These are phyloP conservation scores for Plebejus melissa DNA, from an alignment of 2,888 invertebrate genomes.

Conservation along the genomic window DNA sequence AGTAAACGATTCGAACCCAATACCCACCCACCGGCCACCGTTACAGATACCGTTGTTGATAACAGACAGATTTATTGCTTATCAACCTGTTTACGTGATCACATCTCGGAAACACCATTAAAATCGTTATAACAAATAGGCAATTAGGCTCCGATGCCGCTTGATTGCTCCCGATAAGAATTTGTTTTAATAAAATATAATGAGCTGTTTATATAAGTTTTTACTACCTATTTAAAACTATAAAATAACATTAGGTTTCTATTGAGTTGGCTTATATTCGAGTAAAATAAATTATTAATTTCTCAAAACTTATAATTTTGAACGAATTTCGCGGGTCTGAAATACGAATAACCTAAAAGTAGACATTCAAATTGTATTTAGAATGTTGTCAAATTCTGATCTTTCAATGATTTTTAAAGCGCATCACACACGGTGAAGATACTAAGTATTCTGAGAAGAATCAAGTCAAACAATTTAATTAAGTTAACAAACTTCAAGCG, in stretches of 20 bases:
- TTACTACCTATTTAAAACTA: too few species aligned
- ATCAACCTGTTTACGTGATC: constrained; percentile 11
- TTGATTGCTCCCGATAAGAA: neutral
- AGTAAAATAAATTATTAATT: too few species aligned
- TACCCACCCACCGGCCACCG: constrained; percentile 20
- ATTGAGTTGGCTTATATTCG: too few species aligned
- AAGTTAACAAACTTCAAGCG: neutral
- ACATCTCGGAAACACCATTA: neutral
- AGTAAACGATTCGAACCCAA: constrained; percentile 8
- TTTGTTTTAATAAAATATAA: neutral
- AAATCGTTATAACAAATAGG: constrained; percentile 3
- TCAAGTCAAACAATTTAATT: neutral
- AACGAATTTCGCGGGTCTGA: too few species aligned
- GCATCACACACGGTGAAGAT: too few species aligned
- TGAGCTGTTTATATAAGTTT: too few species aligned
- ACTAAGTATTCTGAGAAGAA: too few species aligned
- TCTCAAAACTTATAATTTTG: neutral
- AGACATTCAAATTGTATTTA: neutral
- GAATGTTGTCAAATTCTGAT: too few species aligned
- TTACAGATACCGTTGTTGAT: constrained; percentile 21
- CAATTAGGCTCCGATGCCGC: neutral
- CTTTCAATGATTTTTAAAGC: too few species aligned
- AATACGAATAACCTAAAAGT: neutral
- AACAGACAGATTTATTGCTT: constrained; percentile 19
- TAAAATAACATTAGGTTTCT: too few species aligned